Percentiles rank a stretch among this genome's conserved stretches.
Conservation (phyloP, 2,797 vertebrate species). For the Gallirallus australis region DNA sequence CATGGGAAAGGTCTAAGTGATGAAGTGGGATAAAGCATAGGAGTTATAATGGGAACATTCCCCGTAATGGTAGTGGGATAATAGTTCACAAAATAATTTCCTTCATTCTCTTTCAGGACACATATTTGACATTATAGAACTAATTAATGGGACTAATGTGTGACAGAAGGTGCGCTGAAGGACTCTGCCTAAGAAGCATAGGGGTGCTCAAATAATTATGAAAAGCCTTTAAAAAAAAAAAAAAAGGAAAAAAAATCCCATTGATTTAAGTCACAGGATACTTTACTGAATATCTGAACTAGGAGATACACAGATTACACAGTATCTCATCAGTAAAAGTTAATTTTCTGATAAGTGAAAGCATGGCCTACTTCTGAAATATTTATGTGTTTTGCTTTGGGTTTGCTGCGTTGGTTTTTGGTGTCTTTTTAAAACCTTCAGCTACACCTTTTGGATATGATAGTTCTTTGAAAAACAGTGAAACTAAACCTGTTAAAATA, state of each 20-base stretch:
- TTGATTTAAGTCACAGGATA: not conserved
- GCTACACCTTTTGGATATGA: not conserved
- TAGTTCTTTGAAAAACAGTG: not conserved
- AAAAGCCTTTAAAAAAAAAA: not conserved
- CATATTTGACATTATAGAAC: not conserved
- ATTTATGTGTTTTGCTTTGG: not conserved
- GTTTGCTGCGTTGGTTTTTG: too few species aligned
- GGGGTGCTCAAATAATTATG: not conserved
- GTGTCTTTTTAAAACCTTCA: not conserved
- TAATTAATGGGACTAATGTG: not conserved
- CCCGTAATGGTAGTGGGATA: not conserved
- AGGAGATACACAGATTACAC: not conserved
- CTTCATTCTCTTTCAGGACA: not conserved
- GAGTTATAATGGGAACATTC: not conserved
- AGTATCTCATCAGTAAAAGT: not conserved
- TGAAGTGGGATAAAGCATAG: not conserved
- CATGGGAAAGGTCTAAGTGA: not conserved
- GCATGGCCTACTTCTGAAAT: not conserved
- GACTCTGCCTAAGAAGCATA: not conserved
- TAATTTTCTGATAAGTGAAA: not conserved
- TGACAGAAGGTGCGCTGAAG: not conserved
- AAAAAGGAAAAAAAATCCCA: not conserved
- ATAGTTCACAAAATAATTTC: conserved; percentile 4
- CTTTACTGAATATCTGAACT: not conserved
- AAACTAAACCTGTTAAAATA: not conserved